Percentiles rank a stretch among this genome's conserved stretches.
phyloP scores from a whole-genome alignment of 92 coral and sea anemone genomes.

The Bergia sp. region DNA sequence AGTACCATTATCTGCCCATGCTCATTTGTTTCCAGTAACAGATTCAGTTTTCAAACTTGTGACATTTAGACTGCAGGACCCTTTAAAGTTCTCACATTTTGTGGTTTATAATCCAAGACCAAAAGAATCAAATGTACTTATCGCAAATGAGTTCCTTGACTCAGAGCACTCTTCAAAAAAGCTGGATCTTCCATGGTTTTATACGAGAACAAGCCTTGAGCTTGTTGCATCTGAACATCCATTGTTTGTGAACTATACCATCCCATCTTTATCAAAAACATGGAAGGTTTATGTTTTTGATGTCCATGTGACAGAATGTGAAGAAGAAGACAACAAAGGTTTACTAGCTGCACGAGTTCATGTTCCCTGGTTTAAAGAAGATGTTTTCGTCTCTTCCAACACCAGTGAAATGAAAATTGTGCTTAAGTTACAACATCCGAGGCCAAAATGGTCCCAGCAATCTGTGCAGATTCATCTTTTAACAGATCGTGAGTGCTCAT shows the following conservation, averaged over 20 bases:
- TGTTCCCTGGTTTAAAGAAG: constrained; percentile 94
- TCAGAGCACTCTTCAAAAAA: constrained; percentile 45
- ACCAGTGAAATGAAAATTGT: constrained; percentile 61
- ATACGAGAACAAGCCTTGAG: constrained; percentile 57
- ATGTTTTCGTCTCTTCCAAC: constrained; percentile 64
- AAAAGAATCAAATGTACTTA: constrained; percentile 41
- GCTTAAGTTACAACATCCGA: constrained; percentile 81
- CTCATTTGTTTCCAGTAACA: constrained; percentile 60
- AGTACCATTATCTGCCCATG: constrained; percentile 61
- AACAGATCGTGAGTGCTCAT: constrained; percentile 84
- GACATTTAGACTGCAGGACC: constrained; percentile 51
- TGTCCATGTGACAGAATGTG: constrained; percentile 68
- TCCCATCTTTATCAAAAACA: constrained; percentile 73
- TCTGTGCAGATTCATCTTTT: constrained; percentile 83
- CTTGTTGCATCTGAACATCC: constrained; percentile 60
- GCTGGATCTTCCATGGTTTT: constrained; percentile 76
- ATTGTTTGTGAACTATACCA: constrained; percentile 72
- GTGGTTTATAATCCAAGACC: constrained; percentile 59
- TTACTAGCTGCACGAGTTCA: constrained; percentile 74
- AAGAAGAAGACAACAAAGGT: constrained; percentile 47
- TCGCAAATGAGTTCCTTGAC: constrained; percentile 70
- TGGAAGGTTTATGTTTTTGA: constrained; percentile 86
- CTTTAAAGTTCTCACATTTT: constrained; percentile 68
- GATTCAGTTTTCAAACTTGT: constrained; percentile 64
- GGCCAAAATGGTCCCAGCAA: constrained; percentile 70